Percentiles rank a stretch among this genome's conserved stretches.
Conservation (phyloP, 2,797 vertebrate species). For the Enteromius fasciolatus region DNA sequence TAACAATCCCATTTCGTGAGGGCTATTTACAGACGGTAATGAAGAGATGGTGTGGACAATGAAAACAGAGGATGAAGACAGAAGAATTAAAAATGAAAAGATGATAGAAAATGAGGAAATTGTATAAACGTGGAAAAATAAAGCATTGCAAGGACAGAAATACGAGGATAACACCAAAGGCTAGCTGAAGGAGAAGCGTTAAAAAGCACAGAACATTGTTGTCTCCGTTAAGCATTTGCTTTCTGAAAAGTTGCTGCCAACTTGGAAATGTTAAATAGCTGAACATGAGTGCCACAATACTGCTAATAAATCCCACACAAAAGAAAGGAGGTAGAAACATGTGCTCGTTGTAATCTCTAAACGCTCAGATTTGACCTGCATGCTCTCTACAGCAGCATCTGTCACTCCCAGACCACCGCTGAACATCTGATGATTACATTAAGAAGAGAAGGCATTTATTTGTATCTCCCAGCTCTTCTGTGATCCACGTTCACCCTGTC, state of each 20-base stretch:
- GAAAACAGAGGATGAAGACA: conserved; percentile 52
- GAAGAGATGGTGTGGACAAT: conserved; percentile 70
- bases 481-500: conserved; percentile 31
- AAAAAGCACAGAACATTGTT: conserved; percentile 29
- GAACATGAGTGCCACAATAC: neutral
- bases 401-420: conserved; percentile 9
- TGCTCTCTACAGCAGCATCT: conserved; percentile 1
- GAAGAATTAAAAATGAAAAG: conserved; percentile 38
- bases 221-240: neutral
- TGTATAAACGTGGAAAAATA: conserved; percentile 35
- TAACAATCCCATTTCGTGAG: conserved; percentile 59
- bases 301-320: conserved; percentile 4
- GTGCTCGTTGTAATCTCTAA: conserved; percentile 7
- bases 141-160: conserved; percentile 13
- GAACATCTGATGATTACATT: conserved; percentile 44
- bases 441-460: conserved; percentile 16
- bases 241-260: conserved; percentile 29
- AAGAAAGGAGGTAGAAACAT: conserved; percentile 1
- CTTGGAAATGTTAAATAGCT: conserved; percentile 36
- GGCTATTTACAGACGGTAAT: conserved; percentile 73
- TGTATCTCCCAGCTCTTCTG: conserved; percentile 7
- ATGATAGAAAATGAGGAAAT: conserved; percentile 33
- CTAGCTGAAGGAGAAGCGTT: conserved; percentile 11
- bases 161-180: conserved; percentile 3
- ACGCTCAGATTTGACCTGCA: conserved; percentile 7